Evolutionary conservation across 2,113 vertebrate species (phyloP).

Genomic region (Alces alces): DNA sequence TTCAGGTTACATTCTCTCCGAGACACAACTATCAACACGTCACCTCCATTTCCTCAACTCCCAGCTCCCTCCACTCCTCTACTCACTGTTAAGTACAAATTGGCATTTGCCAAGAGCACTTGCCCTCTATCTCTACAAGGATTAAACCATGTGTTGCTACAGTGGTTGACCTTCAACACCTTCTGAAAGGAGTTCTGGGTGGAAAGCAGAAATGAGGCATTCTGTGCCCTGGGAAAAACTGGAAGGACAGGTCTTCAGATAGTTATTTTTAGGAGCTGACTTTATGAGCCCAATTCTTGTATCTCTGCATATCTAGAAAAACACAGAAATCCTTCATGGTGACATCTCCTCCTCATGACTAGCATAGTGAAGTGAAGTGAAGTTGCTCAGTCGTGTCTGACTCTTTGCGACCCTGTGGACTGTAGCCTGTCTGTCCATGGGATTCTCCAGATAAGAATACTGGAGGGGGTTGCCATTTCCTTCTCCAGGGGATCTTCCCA

Average conservation of each 20-base stretch:
- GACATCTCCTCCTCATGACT: background rate
- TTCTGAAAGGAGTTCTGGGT: background rate
- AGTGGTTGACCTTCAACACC: background rate
- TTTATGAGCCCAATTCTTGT: background rate
- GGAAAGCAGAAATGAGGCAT: background rate
- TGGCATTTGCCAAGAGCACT: background rate
- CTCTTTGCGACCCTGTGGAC: background rate
- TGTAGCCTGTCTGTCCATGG: background rate
- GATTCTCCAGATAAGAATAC: background rate
- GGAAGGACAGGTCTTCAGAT: background rate
- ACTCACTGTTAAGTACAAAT: background rate
- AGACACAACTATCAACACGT: background rate
- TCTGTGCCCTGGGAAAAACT: background rate
- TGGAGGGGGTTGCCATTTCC: background rate
- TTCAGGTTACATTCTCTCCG: background rate
- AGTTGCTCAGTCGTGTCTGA: rapidly evolving
- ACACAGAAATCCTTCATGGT: background rate
- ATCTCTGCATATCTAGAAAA: background rate
- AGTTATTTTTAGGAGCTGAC: background rate
- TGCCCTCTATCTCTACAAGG: background rate
- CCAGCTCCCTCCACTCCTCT: too few relatives aligned
- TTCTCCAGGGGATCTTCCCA: background rate
- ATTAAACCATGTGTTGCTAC: background rate
- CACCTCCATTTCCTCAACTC: background rate
- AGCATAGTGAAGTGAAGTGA: background rate